A percentile compares a stretch with the other conserved stretches of the same genome.
Evolutionary conservation across 1,140 invertebrate genomes (phyloP).

Genomic region (Marisa cornuarietis): DNA sequence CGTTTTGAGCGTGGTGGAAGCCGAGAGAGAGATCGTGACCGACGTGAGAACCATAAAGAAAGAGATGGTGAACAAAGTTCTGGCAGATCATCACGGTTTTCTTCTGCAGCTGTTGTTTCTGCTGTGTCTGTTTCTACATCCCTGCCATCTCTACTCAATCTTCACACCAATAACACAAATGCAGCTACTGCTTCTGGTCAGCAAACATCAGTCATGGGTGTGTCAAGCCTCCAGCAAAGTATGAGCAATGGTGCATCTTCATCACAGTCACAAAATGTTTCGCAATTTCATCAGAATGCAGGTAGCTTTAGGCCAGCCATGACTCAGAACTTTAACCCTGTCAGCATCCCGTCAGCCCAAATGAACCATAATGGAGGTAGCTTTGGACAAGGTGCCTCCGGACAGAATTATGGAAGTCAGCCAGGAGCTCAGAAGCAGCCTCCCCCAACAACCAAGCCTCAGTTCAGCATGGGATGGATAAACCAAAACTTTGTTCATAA

Average conservation of each 20-base stretch:
- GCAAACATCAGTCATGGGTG: conserved; percentile 6
- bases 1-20: conserved; percentile 20
- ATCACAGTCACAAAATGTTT: not conserved
- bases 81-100: conserved; percentile 11
- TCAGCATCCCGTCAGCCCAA: not conserved
- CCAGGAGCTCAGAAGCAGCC: not conserved
- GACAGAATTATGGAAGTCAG: not conserved
- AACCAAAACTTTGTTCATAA: not conserved
- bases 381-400: conserved; percentile 1
- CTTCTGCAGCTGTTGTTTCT: not conserved
- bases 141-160: conserved; percentile 10
- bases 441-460: not conserved
- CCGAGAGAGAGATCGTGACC: conserved; percentile 32
- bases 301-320: conserved; percentile 10
- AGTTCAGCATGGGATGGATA: not conserved
- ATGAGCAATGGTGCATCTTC: conserved; percentile 1
- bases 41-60: conserved; percentile 17
- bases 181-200: not conserved
- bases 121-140: not conserved
- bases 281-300: not conserved
- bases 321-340: conserved; percentile 5
- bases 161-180: conserved; percentile 3
- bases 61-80: conserved; percentile 16
- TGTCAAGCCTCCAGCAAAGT: conserved; percentile 4
- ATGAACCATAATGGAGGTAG: conserved; percentile 4